Evolutionary conservation across 2,888 invertebrate species (phyloP).

Genomic region (Stegophylla sp.): DNA sequence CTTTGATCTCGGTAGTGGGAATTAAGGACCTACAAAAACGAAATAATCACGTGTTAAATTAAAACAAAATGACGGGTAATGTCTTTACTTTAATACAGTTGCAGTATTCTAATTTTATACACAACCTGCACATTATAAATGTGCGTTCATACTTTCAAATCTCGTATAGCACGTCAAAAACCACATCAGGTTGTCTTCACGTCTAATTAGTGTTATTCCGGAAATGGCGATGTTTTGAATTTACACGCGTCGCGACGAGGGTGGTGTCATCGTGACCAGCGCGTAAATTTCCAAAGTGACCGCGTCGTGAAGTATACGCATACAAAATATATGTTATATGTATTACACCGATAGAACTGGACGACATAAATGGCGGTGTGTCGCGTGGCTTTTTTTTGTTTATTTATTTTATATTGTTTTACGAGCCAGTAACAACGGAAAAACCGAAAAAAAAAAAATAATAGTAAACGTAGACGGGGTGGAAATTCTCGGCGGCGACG

Average conservation of each 20-base stretch:
- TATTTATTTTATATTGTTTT: slow-evolving; percentile 31
- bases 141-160: not conserved
- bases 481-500: slow-evolving; percentile 22
- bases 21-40: too few relatives aligned
- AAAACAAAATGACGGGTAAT: too few relatives aligned
- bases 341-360: not conserved
- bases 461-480: not conserved
- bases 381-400: not conserved
- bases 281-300: too few relatives aligned
- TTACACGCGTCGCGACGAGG: not conserved
- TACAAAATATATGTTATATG: not conserved
- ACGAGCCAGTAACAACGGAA: slow-evolving; percentile 43
- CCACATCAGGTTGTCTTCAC: too few relatives aligned
- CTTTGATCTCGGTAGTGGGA: too few relatives aligned
- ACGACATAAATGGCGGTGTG: not conserved
- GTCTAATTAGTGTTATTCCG: not conserved
- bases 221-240: not conserved
- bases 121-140: too few relatives aligned
- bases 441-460: slow-evolving; percentile 12
- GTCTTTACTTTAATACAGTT: too few relatives aligned
- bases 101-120: too few relatives aligned
- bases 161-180: not conserved
- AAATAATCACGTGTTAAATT: too few relatives aligned
- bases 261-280: too few relatives aligned
- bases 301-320: too few relatives aligned